Evolutionary conservation across 1,140 invertebrate species (phyloP).

Genomic region (Stratiolaelaps scimitus): DNA sequence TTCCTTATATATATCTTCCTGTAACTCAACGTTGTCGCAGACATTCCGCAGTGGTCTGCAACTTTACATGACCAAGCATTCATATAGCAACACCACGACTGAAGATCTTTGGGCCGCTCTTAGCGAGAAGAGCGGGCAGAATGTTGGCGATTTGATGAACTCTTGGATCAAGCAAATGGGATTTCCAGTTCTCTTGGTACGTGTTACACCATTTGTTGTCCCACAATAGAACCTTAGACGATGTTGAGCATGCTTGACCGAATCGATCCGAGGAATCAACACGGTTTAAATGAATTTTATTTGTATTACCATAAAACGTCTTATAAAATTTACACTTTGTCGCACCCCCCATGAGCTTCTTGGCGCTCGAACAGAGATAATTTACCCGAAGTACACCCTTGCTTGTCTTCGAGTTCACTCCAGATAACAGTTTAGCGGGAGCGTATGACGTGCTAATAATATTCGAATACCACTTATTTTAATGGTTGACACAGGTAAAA

Average conservation of each 20-base stretch:
- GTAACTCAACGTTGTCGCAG: no score
- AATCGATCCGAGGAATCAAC: no score
- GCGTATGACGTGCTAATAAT: background rate
- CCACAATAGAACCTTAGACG: background rate
- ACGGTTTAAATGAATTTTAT: no score
- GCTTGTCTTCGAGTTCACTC: no score
- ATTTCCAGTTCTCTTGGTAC: slow-evolving; percentile 56
- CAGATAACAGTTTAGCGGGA: no score
- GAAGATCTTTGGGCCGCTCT: slow-evolving; percentile 85
- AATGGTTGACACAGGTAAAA: background rate
- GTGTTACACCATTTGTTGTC: background rate
- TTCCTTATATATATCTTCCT: no score
- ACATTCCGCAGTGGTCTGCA: slow-evolving; percentile 92
- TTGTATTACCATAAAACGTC: background rate
- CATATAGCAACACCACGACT: slow-evolving; percentile 80
- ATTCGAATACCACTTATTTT: background rate
- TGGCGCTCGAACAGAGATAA: no score
- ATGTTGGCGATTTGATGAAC: slow-evolving; percentile 81
- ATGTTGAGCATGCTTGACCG: background rate
- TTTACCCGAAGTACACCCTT: no score
- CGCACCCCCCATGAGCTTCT: background rate
- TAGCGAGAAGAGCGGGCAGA: slow-evolving; percentile 74
- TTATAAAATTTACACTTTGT: background rate
- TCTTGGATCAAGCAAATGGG: slow-evolving; percentile 89
- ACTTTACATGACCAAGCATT: slow-evolving; percentile 71